Conservation (phyloP, 2,797 vertebrate species). For the Erpetoichthys calabaricus region DNA sequence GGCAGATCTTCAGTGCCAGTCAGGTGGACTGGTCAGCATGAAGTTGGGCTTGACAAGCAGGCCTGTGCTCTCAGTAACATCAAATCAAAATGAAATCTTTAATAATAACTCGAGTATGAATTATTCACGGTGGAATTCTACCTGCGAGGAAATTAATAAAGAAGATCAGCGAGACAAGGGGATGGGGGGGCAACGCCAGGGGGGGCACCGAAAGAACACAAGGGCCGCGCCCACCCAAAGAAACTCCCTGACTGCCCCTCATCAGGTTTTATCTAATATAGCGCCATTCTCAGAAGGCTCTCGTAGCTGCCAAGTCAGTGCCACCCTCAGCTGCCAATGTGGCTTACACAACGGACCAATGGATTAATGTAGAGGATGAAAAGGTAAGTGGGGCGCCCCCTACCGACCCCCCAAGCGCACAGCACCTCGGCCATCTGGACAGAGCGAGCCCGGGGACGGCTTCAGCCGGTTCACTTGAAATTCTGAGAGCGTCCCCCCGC, state of each 20-base stretch:
- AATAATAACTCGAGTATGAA: conserved; percentile 20
- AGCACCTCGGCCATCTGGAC: conserved; percentile 16
- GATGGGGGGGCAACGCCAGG: too few relatives aligned
- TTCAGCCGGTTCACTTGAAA: conserved; percentile 62
- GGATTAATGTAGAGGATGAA: too few relatives aligned
- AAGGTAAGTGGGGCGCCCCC: too few relatives aligned
- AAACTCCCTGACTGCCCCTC: conserved; percentile 18
- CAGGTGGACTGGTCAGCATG: too few relatives aligned
- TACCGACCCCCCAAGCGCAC: too few relatives aligned
- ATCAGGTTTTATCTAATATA: neutral
- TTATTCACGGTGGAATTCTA: conserved; percentile 20
- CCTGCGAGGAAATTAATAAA: conserved; percentile 7
- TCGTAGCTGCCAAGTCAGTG: too few relatives aligned
- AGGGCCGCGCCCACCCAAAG: neutral
- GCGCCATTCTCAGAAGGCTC: conserved; percentile 7
- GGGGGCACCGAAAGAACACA: neutral
- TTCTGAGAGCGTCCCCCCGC: conserved; percentile 50
- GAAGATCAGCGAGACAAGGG: too few relatives aligned
- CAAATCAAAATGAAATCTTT: conserved; percentile 14
- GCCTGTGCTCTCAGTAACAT: too few relatives aligned
- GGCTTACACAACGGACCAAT: too few relatives aligned
- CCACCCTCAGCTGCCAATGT: too few relatives aligned
- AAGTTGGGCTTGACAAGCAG: too few relatives aligned
- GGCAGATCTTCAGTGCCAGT: too few relatives aligned
- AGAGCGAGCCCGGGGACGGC: conserved; percentile 43